Percentiles rank a stretch among this genome's conserved stretches.
Conservation (phyloP, 2,888 invertebrate species). For the Acanthosepion lycidas region DNA sequence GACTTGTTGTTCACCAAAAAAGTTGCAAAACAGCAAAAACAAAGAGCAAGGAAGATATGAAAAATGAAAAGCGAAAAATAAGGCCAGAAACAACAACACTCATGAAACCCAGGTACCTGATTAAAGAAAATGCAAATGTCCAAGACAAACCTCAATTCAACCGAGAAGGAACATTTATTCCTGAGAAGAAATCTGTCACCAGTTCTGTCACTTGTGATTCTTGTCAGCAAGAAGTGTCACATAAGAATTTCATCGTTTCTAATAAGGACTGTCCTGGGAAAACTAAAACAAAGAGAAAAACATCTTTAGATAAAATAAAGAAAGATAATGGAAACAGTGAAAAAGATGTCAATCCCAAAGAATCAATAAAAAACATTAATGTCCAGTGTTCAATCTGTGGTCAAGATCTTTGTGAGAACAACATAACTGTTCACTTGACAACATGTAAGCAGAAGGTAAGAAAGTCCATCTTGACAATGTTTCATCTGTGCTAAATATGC, state of each 20-base stretch:
- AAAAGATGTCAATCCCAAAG: neutral
- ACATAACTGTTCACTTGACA: constrained; percentile 79
- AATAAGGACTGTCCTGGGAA: neutral
- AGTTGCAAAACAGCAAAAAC: constrained; percentile 76
- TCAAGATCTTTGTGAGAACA: constrained; percentile 81
- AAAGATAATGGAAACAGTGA: neutral
- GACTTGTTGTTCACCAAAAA: constrained; percentile 80
- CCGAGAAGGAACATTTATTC: neutral
- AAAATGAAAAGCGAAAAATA: neutral
- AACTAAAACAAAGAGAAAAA: neutral
- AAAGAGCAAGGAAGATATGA: neutral
- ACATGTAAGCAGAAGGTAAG: constrained; percentile 62
- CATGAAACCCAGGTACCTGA: constrained; percentile 58
- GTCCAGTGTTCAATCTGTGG: constrained; percentile 79
- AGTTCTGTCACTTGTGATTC: neutral
- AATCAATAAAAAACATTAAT: neutral
- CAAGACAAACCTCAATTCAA: constrained; percentile 77
- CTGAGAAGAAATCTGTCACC: neutral
- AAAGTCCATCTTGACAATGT: neutral
- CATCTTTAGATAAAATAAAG: neutral
- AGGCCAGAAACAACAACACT: neutral
- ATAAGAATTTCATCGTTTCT: neutral
- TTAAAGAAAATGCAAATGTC: constrained; percentile 75
- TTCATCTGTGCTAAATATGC: no score
- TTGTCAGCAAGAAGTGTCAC: neutral